These are phyloP conservation scores for Brotula barbata DNA, from an alignment of 2,797 vertebrate species.

Conservation along the genomic window DNA sequence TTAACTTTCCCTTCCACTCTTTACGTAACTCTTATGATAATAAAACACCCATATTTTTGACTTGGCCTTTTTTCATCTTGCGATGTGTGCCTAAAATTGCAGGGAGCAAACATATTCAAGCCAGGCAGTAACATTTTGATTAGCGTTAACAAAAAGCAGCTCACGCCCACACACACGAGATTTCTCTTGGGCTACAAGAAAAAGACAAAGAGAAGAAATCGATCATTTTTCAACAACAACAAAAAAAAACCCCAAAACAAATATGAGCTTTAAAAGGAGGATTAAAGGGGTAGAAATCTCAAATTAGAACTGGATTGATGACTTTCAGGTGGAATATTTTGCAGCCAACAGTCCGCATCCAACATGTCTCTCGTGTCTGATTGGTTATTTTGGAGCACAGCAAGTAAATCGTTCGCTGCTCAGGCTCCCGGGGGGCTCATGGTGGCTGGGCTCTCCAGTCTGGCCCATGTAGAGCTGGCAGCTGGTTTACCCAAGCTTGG, in stretches of 20 bases:
- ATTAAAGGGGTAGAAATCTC: too few species aligned
- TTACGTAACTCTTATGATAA: slow-evolving; percentile 23
- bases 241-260: too few species aligned
- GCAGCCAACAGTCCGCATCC: slow-evolving; percentile 30
- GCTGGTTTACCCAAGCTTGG: slow-evolving; percentile 70
- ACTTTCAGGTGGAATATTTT: too few species aligned
- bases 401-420: slow-evolving; percentile 27
- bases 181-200: slow-evolving; percentile 17
- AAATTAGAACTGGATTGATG: too few species aligned
- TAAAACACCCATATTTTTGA: background rate
- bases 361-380: slow-evolving; percentile 13
- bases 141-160: background rate
- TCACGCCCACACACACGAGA: slow-evolving; percentile 6
- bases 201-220: slow-evolving; percentile 19
- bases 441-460: slow-evolving; percentile 53
- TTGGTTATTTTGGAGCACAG: slow-evolving; percentile 30
- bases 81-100: too few species aligned
- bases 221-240: background rate
- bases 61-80: too few species aligned
- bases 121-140: slow-evolving; percentile 19
- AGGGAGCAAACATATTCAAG: slow-evolving; percentile 8
- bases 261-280: too few species aligned
- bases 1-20: background rate
- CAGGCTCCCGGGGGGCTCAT: slow-evolving; percentile 42
- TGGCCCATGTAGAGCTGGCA: slow-evolving; percentile 56